These are phyloP conservation scores for Corticium candelabrum DNA, from an alignment of 37 sponge, comb jelly and placozoan species.

Conservation along the genomic window DNA sequence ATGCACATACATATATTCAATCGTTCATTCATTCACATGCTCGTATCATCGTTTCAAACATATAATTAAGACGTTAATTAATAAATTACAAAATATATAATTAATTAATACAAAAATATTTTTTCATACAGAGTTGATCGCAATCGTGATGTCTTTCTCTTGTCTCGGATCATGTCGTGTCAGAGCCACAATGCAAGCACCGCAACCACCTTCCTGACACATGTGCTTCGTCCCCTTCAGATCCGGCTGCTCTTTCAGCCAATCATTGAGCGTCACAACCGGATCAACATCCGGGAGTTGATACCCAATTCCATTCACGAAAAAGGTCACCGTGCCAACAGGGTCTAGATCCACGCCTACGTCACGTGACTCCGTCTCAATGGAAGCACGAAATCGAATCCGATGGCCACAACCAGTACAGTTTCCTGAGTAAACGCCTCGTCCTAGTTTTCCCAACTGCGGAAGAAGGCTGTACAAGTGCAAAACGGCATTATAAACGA, in stretches of 20 bases:
- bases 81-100: too few relatives aligned
- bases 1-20: too few relatives aligned
- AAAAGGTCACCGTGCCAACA: neutral
- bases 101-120: too few relatives aligned
- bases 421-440: neutral
- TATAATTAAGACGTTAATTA: too few relatives aligned
- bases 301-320: neutral
- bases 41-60: too few relatives aligned
- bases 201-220: slow-evolving; percentile 11
- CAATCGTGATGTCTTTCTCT: too few relatives aligned
- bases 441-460: neutral
- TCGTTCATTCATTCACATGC: too few relatives aligned
- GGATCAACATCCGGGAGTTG: neutral
- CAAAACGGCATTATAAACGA: too few relatives aligned
- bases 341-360: neutral
- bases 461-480: too few relatives aligned
- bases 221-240: slow-evolving; percentile 13
- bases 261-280: neutral
- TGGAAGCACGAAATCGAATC: neutral
- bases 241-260: neutral
- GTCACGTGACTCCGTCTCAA: neutral
- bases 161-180: too few relatives aligned
- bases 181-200: neutral
- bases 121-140: too few relatives aligned
- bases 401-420: neutral